Base-by-base conservation (phyloP, 2,797 vertebrate species). In the Pagetopsis macropterus region DNA sequence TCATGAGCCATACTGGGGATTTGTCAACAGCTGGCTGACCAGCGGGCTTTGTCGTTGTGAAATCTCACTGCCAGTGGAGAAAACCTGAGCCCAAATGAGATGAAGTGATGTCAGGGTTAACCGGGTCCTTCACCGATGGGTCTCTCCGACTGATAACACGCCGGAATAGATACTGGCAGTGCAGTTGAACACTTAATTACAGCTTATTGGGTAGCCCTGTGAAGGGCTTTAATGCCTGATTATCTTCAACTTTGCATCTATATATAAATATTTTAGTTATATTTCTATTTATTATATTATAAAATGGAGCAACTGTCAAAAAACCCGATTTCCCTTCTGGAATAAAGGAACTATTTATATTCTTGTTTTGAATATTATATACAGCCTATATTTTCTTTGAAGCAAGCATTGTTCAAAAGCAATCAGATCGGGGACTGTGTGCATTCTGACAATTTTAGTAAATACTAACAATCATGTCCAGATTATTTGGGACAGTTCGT, bases 1-100 rank as follows among this genome's bases (percentile, higher is more conserved):
- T 76, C 68, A 67, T 49, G 65, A 78, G 75, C 66, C 72, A 66
- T 68, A 41, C 52, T 46, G 62, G 43, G 78, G 81, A 81, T 88
- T 89, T 82, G 69, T 82, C 78, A 87, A 62, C 89, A 89, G 85
- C 87, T 89, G 88, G 81, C 72, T 52, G 69, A 80, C 63, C 89
- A 74, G 78, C 70, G 52, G 74, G 77, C 67, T 72, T 67, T 77
- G 77, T 77, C 78, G 68, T 76, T 23, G 82, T 71, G 52, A 87
- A 80, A 81, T 80, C 69, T 81, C 46, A n/a, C 62, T 44, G 55
- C 67, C 66, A 33, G 65, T 10, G 5, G 65, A 67, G 62, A 65
- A 74, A 84, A 77, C 58, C 67, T 51, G 84, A 75, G 70, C 40
- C 70, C 43, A 45, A 50, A 40, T 55, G 50, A 67, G 72, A 76